These are phyloP conservation scores for Macquaria australasica DNA, from an alignment of 2,113 vertebrate genomes.

Conservation along the genomic window DNA sequence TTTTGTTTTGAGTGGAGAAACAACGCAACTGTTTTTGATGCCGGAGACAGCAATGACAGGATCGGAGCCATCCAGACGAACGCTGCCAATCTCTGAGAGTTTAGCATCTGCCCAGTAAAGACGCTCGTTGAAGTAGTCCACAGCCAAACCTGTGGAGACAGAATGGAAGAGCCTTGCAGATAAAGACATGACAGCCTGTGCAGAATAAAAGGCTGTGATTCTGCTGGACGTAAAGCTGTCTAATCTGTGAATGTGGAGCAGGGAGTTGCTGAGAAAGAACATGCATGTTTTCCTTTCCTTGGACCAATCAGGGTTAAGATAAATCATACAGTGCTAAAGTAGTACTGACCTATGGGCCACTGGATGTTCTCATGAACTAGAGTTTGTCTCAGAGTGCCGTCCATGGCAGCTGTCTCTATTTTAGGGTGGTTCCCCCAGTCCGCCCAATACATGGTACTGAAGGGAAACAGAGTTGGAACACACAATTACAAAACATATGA, in stretches of 20 bases:
- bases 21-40: constrained; percentile 90
- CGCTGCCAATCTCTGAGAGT: constrained; percentile 94
- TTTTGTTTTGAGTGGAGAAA: not conserved
- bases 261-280: not conserved
- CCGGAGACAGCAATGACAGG: constrained; percentile 90
- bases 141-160: constrained; percentile 89
- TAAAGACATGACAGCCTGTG: not conserved
- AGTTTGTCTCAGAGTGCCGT: constrained; percentile 94
- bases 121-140: constrained; percentile 97
- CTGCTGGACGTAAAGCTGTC: not conserved
- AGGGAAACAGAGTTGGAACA: constrained; percentile 14
- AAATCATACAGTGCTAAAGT: not conserved
- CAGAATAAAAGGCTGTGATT: not conserved
- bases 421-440: constrained; percentile 99
- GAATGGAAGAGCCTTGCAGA: not conserved
- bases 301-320: not conserved
- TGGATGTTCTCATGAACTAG: constrained; percentile 97
- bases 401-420: constrained; percentile 97
- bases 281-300: not conserved
- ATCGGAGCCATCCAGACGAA: constrained; percentile 94
- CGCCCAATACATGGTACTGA: constrained; percentile 98
- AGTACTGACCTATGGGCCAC: constrained; percentile 92
- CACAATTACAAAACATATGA: not conserved
- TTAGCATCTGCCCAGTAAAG: constrained; percentile 98
- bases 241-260: not conserved